Evolutionary conservation across 2,797 vertebrate species (phyloP).

Genomic region (Loriculus beryllinus): DNA sequence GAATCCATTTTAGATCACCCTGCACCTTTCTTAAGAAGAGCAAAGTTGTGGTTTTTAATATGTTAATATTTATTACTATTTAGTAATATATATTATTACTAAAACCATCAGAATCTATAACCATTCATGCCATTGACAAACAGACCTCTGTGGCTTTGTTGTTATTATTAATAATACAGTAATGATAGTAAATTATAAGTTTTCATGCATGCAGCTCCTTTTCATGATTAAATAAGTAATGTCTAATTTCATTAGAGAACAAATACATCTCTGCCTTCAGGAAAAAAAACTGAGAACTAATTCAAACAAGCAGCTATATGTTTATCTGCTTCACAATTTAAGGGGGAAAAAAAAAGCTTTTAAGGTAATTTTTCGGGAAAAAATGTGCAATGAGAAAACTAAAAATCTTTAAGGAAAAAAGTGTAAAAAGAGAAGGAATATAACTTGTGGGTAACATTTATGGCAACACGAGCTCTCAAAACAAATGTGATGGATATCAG

Average conservation of each 20-base stretch:
- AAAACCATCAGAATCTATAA: neutral
- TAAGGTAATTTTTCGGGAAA: neutral
- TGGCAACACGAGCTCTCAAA: neutral
- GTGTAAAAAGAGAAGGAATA: neutral
- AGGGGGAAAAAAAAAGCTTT: neutral
- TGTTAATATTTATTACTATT: neutral
- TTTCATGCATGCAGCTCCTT: neutral
- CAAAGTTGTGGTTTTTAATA: neutral
- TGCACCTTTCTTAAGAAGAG: neutral
- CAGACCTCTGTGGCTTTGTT: neutral
- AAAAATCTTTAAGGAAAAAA: neutral
- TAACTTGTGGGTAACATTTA: neutral
- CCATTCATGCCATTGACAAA: neutral
- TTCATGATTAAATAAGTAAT: constrained; percentile 2
- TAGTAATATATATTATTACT: neutral
- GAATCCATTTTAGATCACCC: neutral
- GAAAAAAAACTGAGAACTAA: neutral
- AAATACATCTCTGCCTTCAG: neutral
- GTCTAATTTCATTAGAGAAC: neutral
- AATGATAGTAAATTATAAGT: neutral
- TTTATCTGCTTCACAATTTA: neutral
- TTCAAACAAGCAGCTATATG: neutral
- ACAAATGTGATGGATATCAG: neutral
- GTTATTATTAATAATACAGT: neutral
- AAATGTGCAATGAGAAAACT: neutral